Evolutionary conservation across 92 coral and sea anemone species (phyloP), one percentile per base, ranked within the genome.

Genomic region (Parazoanthus atlanticus): DNA sequence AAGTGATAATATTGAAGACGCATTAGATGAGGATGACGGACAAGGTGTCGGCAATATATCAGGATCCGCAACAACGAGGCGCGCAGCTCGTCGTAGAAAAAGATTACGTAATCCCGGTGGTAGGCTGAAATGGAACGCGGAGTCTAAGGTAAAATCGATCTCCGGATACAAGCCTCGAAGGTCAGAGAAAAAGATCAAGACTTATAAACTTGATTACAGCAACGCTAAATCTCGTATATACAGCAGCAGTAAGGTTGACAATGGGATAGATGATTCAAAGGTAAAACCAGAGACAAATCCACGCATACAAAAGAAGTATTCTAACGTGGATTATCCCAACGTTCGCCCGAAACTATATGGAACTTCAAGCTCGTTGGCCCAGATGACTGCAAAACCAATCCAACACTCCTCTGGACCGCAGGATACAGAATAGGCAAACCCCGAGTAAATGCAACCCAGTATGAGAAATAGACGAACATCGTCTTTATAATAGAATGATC

Each of bases 41-140:
- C 41, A 64, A 0, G 67, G 15, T 31, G 71, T 49, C 29, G n/a
- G n/a, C 36, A 31, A 88, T 26, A 16, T 0, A 56, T 33, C 34
- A 2, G 74, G 2, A 17, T 52, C 67, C 78, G 26, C 7, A 19
- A 15, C 6, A 30, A 31, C 3, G 75, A 36, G 47, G 26, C 64
- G 31, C 29, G 56, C 75, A 54, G 15, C 64, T 33, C 81, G 61
- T 12, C 36, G 41, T 16, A 61, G 29, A 25, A 74, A 38, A 65
- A 10, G 30, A 29, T 28, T 75, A 2, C 86, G 77, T 36, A 83
- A 64, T 83, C 85, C 86, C 17, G 91, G 87, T 11, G 94, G 94
- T 23, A 95, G 91, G 76, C 81, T 95, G 43, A 95, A 95, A 80
- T 95, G 98, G 96, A 91, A 95, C n/a, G 98, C 94, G 2, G 92